These are phyloP conservation scores for Bos taurus DNA, from an alignment of 2,113 vertebrate genomes.

Conservation along the genomic window DNA sequence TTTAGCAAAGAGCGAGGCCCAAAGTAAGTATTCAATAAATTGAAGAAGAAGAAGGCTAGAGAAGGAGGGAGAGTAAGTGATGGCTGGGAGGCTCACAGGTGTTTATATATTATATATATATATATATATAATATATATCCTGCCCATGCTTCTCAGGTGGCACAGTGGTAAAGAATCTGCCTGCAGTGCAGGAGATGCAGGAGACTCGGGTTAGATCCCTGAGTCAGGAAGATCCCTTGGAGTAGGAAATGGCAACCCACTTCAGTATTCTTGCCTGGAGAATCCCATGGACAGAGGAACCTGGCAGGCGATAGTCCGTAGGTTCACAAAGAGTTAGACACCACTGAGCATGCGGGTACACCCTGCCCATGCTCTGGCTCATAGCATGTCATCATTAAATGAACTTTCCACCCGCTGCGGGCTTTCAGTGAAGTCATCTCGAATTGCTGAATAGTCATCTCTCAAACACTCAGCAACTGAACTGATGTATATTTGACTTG, in stretches of 20 bases:
- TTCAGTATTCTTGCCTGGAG: background rate
- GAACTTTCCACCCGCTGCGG: too few relatives aligned
- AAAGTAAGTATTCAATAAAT: background rate
- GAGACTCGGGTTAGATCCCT: background rate
- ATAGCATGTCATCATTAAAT: background rate
- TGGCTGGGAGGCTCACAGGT: background rate
- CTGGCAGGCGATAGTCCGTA: background rate
- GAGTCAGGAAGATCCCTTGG: background rate
- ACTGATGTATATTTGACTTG: slow-evolving; percentile 14
- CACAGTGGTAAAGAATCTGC: background rate
- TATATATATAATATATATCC: background rate
- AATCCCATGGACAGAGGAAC: background rate
- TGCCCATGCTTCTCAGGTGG: background rate
- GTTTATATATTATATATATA: background rate
- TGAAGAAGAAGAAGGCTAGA: background rate
- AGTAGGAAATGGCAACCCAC: background rate
- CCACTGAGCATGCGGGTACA: background rate
- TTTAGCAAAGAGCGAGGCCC: background rate
- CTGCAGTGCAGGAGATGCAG: background rate
- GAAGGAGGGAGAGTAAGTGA: background rate
- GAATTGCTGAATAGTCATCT: background rate
- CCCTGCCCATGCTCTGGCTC: background rate
- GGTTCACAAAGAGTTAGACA: background rate
- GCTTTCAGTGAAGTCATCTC: background rate
- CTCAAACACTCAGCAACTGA: slow-evolving; percentile 1